Evolutionary conservation across 2,113 vertebrate species (phyloP).

Genomic region (Ophthalmolycus amberensis): DNA sequence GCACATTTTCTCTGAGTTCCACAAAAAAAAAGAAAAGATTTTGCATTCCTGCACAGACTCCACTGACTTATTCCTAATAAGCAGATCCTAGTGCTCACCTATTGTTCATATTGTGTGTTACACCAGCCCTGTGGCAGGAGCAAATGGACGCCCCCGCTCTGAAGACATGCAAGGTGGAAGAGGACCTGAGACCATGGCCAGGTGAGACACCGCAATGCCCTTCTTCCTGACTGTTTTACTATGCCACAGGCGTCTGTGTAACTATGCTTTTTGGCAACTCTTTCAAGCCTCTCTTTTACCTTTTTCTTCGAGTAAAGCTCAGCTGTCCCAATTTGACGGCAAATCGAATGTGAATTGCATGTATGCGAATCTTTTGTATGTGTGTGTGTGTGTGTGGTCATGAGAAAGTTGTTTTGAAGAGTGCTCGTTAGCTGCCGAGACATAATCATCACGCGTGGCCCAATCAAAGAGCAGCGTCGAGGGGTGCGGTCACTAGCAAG

Average conservation of each 20-base stretch:
- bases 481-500: constrained; percentile 22
- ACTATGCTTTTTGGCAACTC: not conserved
- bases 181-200: constrained; percentile 80
- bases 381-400: not conserved
- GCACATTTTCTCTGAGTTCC: not conserved
- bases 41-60: constrained; percentile 3
- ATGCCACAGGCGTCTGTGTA: not conserved
- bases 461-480: constrained; percentile 17
- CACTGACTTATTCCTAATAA: not conserved
- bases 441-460: constrained; percentile 13
- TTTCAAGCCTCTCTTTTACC: not conserved
- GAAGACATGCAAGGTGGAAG: constrained; percentile 83
- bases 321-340: not conserved
- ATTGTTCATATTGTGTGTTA: constrained; percentile 54
- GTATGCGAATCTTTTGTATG: not conserved
- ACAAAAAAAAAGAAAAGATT: constrained; percentile 10
- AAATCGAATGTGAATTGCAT: not conserved
- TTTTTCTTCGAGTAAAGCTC: not conserved
- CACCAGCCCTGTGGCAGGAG: constrained; percentile 76
- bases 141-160: constrained; percentile 79
- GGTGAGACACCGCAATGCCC: constrained; percentile 63
- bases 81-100: constrained; percentile 18
- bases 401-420: not conserved
- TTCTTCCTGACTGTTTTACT: not conserved
- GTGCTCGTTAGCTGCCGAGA: constrained; percentile 12